phyloP scores from a whole-genome alignment of 2,888 invertebrate species.

The Agonopterix arenella region DNA sequence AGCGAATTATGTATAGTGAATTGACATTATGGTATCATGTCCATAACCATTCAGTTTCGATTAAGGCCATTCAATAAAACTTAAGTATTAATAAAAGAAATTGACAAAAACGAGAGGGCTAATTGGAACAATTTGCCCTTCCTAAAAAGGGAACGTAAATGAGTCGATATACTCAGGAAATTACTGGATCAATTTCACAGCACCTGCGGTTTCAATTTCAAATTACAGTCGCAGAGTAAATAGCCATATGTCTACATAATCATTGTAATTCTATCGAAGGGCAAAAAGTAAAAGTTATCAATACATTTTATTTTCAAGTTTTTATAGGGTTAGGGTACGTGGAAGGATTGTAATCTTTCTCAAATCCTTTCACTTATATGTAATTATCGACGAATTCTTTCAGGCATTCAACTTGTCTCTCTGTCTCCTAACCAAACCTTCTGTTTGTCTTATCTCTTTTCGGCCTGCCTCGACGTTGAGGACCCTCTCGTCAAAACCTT shows the following conservation, averaged over 20 bases:
- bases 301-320: neutral
- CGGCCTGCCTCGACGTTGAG: too few relatives aligned
- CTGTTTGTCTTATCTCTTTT: too few relatives aligned
- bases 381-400: too few relatives aligned
- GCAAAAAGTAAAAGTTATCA: neutral
- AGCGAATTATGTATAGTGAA: too few relatives aligned
- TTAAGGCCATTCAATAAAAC: neutral
- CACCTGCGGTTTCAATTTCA: slow-evolving; percentile 9
- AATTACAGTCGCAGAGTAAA: neutral
- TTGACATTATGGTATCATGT: neutral
- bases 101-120: neutral
- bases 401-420: too few relatives aligned
- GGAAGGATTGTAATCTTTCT: too few relatives aligned
- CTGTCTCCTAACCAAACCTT: too few relatives aligned
- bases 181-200: slow-evolving; percentile 14
- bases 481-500: too few relatives aligned
- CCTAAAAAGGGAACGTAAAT: slow-evolving; percentile 6
- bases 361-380: too few relatives aligned
- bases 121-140: neutral
- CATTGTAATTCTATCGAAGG: neutral
- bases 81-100: neutral
- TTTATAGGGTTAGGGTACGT: too few relatives aligned
- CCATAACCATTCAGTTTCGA: neutral
- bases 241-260: too few relatives aligned
- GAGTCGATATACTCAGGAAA: slow-evolving; percentile 10